These are phyloP conservation scores for Sander lucioperca DNA, from an alignment of 2,113 vertebrate species.

Conservation along the genomic window DNA sequence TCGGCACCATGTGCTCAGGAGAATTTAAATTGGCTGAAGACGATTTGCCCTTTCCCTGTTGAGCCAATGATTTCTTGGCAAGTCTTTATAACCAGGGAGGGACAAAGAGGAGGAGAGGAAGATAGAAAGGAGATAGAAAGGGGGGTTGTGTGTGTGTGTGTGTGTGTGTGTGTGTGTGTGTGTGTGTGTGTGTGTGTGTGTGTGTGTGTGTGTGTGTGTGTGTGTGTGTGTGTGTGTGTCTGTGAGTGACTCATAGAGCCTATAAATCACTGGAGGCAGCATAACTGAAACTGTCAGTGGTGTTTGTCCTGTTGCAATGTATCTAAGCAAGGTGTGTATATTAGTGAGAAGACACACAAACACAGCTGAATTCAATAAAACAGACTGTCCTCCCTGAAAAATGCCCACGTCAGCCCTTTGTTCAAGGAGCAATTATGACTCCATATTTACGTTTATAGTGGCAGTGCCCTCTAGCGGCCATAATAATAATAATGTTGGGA, in stretches of 20 bases:
- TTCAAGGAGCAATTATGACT: too few species aligned
- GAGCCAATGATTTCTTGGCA: slow-evolving; percentile 81
- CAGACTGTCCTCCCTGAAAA: too few species aligned
- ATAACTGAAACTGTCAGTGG: slow-evolving; percentile 63
- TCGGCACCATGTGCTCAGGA: slow-evolving; percentile 73
- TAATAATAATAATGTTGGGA: too few species aligned
- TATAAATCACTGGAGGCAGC: slow-evolving; percentile 60
- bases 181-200: slow-evolving; percentile 33
- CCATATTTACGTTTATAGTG: too few species aligned
- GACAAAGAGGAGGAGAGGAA: slow-evolving; percentile 59
- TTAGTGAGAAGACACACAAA: slow-evolving; percentile 18
- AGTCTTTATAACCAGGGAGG: slow-evolving; percentile 74
- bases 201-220: slow-evolving; percentile 12
- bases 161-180: slow-evolving; percentile 7
- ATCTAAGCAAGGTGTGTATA: slow-evolving; percentile 41
- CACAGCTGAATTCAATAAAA: slow-evolving; percentile 3
- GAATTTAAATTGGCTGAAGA: slow-evolving; percentile 83
- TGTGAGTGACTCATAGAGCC: slow-evolving; percentile 51
- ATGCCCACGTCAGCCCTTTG: too few species aligned
- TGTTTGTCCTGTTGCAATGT: slow-evolving; percentile 55
- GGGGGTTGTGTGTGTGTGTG: slow-evolving; percentile 16
- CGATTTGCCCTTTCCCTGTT: slow-evolving; percentile 81
- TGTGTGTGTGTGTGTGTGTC: slow-evolving; percentile 13
- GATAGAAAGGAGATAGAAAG: slow-evolving; percentile 67
- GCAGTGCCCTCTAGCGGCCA: too few species aligned